Conservation (phyloP, 2,113 vertebrate species). For the Butorides virescens region DNA sequence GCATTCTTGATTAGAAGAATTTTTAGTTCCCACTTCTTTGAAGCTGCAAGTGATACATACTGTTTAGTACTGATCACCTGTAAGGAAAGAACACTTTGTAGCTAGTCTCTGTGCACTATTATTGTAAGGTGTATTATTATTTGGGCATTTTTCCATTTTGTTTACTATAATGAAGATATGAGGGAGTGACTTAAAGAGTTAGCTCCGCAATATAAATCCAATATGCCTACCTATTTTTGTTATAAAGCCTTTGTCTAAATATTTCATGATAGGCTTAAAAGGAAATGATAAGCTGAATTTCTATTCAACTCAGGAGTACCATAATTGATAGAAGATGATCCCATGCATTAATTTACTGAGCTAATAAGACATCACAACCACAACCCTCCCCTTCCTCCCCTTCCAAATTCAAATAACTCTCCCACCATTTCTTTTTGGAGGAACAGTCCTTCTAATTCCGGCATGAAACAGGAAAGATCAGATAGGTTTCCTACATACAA, state of each 20-base stretch:
- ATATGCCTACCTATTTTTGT: neutral
- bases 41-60: neutral
- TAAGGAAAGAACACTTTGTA: neutral
- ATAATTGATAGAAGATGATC: neutral
- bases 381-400: fast-evolving
- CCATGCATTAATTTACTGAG: neutral
- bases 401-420: neutral
- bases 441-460: neutral
- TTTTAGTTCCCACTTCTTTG: neutral
- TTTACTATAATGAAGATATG: neutral
- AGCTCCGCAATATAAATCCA: neutral
- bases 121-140: neutral
- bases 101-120: neutral
- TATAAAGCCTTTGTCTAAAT: neutral
- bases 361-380: neutral
- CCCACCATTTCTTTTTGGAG: neutral
- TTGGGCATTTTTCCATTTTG: neutral
- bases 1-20: neutral
- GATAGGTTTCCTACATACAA: neutral
- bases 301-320: neutral
- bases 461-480: neutral
- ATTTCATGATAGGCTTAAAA: neutral
- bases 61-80: neutral
- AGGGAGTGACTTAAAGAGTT: neutral
- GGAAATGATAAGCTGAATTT: neutral